Conservation (phyloP, 2,888 invertebrate species). For the Drosophila flavopinicola region DNA sequence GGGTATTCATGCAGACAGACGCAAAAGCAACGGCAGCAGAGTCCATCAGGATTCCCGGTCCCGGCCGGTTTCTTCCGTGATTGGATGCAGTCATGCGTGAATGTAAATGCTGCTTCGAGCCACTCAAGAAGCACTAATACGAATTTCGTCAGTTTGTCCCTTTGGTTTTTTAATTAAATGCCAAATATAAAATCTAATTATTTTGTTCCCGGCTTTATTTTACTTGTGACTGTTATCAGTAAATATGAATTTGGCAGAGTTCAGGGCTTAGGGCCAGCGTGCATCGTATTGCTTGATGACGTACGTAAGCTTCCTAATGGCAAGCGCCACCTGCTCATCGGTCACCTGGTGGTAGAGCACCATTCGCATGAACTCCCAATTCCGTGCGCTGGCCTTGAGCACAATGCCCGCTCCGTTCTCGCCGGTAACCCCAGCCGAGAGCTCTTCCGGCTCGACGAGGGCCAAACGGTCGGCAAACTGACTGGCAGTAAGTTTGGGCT, state of each 20-base stretch:
- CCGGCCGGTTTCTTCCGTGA: constrained; percentile 31
- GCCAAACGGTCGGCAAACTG: constrained; percentile 86
- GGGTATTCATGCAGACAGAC: constrained; percentile 60
- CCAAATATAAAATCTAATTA: constrained; percentile 40
- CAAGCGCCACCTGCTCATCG: constrained; percentile 88
- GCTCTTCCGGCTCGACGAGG: constrained; percentile 84
- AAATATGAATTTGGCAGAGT: background rate
- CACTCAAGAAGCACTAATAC: constrained; percentile 72
- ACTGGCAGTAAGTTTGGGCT: constrained; percentile 85
- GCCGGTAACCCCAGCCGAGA: constrained; percentile 85
- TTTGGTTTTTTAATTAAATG: constrained; percentile 69
- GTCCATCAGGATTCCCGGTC: constrained; percentile 53
- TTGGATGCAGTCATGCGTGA: constrained; percentile 69
- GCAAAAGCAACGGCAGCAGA: constrained; percentile 23
- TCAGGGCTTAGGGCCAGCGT: constrained; percentile 44
- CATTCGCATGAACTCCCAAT: constrained; percentile 87
- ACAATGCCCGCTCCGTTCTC: constrained; percentile 83
- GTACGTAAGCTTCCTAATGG: constrained; percentile 89
- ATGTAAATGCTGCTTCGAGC: constrained; percentile 63
- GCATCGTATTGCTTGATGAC: constrained; percentile 88
- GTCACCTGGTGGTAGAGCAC: constrained; percentile 90
- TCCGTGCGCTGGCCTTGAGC: constrained; percentile 87
- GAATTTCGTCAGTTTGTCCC: constrained; percentile 43
- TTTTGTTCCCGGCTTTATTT: constrained; percentile 8
- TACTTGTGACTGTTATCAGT: background rate